Conservation (phyloP, 2,888 invertebrate species). For the Stictocephala bisonia region DNA sequence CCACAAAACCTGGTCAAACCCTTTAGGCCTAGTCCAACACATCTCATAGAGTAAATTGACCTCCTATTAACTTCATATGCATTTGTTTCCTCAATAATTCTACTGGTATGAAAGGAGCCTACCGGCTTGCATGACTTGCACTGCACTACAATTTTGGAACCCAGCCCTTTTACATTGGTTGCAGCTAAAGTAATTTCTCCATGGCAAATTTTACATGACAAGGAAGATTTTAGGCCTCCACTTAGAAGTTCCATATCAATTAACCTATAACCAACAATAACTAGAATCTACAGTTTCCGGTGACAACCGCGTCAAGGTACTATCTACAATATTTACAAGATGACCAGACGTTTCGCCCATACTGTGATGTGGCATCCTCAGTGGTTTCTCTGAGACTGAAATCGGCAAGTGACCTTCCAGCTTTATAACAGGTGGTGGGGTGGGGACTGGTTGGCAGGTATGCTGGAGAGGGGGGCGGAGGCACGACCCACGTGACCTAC, state of each 20-base stretch:
- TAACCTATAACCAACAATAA: background rate
- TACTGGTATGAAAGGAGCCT: background rate
- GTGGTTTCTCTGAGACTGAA: too few relatives aligned
- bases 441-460: too few relatives aligned
- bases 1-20: slow-evolving; percentile 10
- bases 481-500: too few relatives aligned
- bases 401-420: too few relatives aligned
- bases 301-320: too few relatives aligned
- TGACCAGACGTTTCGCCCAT: too few relatives aligned
- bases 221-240: too few relatives aligned
- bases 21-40: background rate
- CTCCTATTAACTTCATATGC: slow-evolving; percentile 26
- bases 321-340: too few relatives aligned
- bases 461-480: too few relatives aligned
- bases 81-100: background rate
- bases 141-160: background rate
- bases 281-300: background rate
- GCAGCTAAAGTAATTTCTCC: background rate
- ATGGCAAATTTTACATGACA: too few relatives aligned
- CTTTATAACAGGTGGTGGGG: too few relatives aligned
- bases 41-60: slow-evolving; percentile 2
- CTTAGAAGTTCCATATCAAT: slow-evolving; percentile 5
- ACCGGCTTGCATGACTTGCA: background rate
- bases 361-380: too few relatives aligned
- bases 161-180: background rate